Evolutionary conservation across 2,888 invertebrate genomes (phyloP).

Genomic region (Dryadula phaetusa): DNA sequence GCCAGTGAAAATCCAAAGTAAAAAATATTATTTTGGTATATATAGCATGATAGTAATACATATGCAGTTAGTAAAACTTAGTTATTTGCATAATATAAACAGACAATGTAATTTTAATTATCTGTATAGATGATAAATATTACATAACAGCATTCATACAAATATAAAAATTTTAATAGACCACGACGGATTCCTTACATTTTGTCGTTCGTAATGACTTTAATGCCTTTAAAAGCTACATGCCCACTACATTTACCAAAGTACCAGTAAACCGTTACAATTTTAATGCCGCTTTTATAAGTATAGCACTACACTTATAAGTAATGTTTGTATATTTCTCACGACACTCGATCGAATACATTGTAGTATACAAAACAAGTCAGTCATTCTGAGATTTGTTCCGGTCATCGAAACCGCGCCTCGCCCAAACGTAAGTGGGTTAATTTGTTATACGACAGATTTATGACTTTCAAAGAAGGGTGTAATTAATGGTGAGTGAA

Average conservation of each 20-base stretch:
- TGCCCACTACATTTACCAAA: conserved; percentile 40
- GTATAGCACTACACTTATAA: conserved; percentile 47
- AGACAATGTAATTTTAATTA: too few relatives aligned
- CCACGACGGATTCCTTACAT: conserved; percentile 13
- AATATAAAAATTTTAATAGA: conserved; percentile 8
- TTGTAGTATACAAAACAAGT: conserved; percentile 62
- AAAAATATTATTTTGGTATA: too few relatives aligned
- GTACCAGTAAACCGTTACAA: conserved; percentile 38
- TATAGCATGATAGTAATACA: too few relatives aligned
- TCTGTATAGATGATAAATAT: too few relatives aligned
- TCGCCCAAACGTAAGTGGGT: conserved; percentile 51
- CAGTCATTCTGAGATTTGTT: conserved; percentile 55
- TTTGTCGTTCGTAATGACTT: conserved; percentile 34
- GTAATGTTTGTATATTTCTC: conserved; percentile 57
- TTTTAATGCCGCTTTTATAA: conserved; percentile 33
- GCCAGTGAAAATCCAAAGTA: too few relatives aligned
- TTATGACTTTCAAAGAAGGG: conserved; percentile 59
- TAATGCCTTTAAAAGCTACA: conserved; percentile 40
- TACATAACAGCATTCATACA: background rate
- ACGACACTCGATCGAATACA: conserved; percentile 61
- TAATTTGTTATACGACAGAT: conserved; percentile 73
- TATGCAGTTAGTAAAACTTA: too few relatives aligned
- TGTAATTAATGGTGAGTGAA: conserved; percentile 44
- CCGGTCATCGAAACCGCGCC: conserved; percentile 49
- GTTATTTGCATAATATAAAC: too few relatives aligned